Percentiles rank a stretch among this genome's conserved stretches.
phyloP scores from a whole-genome alignment of 2,113 vertebrate genomes.

The Maylandia zebra region DNA sequence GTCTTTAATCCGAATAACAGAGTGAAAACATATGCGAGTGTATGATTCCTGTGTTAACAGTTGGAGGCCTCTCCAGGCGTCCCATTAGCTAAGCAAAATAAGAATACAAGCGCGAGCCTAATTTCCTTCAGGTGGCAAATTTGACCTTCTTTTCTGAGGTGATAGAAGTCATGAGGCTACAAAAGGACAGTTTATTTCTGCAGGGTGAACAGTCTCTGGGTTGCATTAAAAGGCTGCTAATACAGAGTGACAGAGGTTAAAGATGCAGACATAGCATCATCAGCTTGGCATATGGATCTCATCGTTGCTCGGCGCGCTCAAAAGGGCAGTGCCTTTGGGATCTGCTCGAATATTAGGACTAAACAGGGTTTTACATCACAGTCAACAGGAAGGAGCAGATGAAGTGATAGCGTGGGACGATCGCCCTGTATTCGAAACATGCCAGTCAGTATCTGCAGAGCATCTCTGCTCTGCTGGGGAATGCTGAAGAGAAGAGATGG shows the following conservation, averaged over 20 bases:
- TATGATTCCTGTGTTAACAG: not conserved
- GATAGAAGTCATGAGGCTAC: not conserved
- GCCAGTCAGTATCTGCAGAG: not conserved
- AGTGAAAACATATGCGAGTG: constrained; percentile 36
- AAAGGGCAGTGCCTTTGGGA: not conserved
- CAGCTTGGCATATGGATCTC: not conserved
- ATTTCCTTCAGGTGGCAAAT: not conserved
- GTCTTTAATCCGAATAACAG: constrained; percentile 17
- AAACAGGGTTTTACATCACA: not conserved
- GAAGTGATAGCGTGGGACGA: not conserved
- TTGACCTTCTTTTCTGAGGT: not conserved
- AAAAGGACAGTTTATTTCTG: constrained; percentile 26
- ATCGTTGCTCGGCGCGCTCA: not conserved
- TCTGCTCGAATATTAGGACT: not conserved
- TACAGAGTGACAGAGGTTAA: constrained; percentile 28
- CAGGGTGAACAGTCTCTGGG: not conserved
- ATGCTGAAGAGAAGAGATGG: not conserved
- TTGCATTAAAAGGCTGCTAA: not conserved
- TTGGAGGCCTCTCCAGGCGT: not conserved
- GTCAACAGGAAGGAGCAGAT: constrained; percentile 43
- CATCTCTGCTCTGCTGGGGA: constrained; percentile 1
- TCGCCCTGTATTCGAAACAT: constrained; percentile 32
- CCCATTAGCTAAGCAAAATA: not conserved
- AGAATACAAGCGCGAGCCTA: not conserved
- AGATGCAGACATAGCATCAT: not conserved